Base-by-base conservation (phyloP, 2,113 vertebrate species). In the Engraulis encrasicolus region DNA sequence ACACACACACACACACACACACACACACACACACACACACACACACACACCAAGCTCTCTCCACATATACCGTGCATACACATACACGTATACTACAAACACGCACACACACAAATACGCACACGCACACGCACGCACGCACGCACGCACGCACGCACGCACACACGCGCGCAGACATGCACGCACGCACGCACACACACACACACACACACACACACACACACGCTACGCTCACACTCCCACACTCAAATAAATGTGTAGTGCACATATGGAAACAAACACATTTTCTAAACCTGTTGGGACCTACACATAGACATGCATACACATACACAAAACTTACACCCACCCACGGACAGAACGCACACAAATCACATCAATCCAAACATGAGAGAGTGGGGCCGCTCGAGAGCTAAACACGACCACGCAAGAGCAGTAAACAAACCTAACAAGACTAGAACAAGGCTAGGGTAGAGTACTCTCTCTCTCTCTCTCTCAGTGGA, bases 21-120 rank as follows among this genome's bases (percentile, higher is more conserved):
- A 66, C 6, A 66, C 58, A 66, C 58, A 66, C 58, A 66, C n/a
- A 66, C 58, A 66, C 58, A 58, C 20, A 58, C 52, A 58, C 52
- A n/a, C n/a, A n/a, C n/a, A n/a, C n/a, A n/a, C n/a, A n/a, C n/a
- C n/a, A n/a, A n/a, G n/a, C n/a, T n/a, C n/a, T n/a, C n/a, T n/a
- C n/a, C n/a, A n/a, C n/a, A n/a, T n/a, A n/a, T n/a, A n/a, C n/a
- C n/a, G n/a, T n/a, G n/a, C n/a, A n/a, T n/a, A 81, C 17, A 81
- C 15, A 38, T 19, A 58, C 27, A 71, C 27, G 34, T 2, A 71
- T 4, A 31, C 23, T n/a, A 71, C 61, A 31, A 9, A 34, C 61
- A 71, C 27, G 17, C 61, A 71, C 66, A n/a, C 23, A 52, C 79
- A 36, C 49, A 52, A 48, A 54, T 49, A 81, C 20, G 27, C 11